Conservation (phyloP, 2,113 vertebrate genomes). For the Charadrius vociferus region DNA sequence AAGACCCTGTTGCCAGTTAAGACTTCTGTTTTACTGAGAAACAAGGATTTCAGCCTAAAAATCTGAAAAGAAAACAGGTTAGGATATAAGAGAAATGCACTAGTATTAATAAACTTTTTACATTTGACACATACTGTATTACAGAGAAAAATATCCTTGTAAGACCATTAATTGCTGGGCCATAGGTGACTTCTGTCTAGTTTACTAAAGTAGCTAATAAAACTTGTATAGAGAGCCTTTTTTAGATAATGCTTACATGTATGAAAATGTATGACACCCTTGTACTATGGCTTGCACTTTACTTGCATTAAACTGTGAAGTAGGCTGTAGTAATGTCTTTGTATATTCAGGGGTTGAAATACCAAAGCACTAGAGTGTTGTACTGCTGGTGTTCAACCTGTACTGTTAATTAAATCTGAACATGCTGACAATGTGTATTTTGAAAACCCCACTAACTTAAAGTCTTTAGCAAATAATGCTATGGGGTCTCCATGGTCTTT, state of each 20-base stretch:
- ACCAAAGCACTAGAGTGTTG: constrained; percentile 56
- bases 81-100: constrained; percentile 57
- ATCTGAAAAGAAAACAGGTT: constrained; percentile 29
- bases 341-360: constrained; percentile 75
- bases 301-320: constrained; percentile 76
- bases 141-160: constrained; percentile 52
- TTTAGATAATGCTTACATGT: constrained; percentile 63
- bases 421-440: constrained; percentile 21
- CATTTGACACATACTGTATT: constrained; percentile 69
- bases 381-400: constrained; percentile 65
- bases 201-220: constrained; percentile 66
- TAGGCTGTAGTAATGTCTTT: constrained; percentile 72
- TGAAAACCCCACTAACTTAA: constrained; percentile 35
- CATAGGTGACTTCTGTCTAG: constrained; percentile 67
- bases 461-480: constrained; percentile 52
- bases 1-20: constrained; percentile 37
- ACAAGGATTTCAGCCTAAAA: constrained; percentile 57
- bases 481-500: constrained; percentile 60
- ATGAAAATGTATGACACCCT: constrained; percentile 67
- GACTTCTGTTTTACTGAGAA: constrained; percentile 56
- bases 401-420: constrained; percentile 17
- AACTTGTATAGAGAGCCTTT: constrained; percentile 67
- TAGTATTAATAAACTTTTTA: constrained; percentile 63
- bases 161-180: constrained; percentile 67
- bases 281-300: constrained; percentile 76